These are phyloP conservation scores for Sminthurides aquaticus DNA, from an alignment of 2,888 invertebrate genomes.

Conservation along the genomic window DNA sequence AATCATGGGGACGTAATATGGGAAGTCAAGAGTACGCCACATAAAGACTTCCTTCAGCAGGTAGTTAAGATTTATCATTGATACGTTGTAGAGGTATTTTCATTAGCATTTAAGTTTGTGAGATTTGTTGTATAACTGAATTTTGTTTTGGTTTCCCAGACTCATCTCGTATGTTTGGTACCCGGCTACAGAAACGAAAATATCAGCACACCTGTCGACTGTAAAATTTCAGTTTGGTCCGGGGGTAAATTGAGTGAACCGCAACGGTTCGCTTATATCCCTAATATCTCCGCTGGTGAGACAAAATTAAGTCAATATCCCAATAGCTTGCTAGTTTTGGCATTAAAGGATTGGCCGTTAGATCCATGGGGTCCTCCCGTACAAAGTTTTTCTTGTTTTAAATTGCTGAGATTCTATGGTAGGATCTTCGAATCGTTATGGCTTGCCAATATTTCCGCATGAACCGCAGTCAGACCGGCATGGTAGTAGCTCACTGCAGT, in stretches of 20 bases:
- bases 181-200: slow-evolving; percentile 67
- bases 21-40: slow-evolving; percentile 75
- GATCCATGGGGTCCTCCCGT: slow-evolving; percentile 11
- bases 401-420: too few species aligned
- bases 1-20: slow-evolving; percentile 51
- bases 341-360: slow-evolving; percentile 36
- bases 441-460: too few species aligned
- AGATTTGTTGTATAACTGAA: slow-evolving; percentile 7
- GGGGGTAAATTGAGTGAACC: slow-evolving; percentile 80
- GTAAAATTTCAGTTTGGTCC: slow-evolving; percentile 70
- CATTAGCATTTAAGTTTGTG: not conserved
- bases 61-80: too few species aligned
- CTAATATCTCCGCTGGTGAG: slow-evolving; percentile 46
- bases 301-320: slow-evolving; percentile 14
- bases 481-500: too few species aligned
- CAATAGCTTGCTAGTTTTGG: slow-evolving; percentile 22
- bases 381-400: too few species aligned
- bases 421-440: too few species aligned
- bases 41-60: slow-evolving; percentile 82
- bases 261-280: slow-evolving; percentile 74
- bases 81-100: not conserved
- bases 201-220: slow-evolving; percentile 62
- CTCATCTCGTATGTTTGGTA: slow-evolving; percentile 77
- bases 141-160: slow-evolving; percentile 53
- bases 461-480: too few species aligned